Evolutionary conservation across 2,113 vertebrate species (phyloP).

Genomic region (Albula glossodonta): DNA sequence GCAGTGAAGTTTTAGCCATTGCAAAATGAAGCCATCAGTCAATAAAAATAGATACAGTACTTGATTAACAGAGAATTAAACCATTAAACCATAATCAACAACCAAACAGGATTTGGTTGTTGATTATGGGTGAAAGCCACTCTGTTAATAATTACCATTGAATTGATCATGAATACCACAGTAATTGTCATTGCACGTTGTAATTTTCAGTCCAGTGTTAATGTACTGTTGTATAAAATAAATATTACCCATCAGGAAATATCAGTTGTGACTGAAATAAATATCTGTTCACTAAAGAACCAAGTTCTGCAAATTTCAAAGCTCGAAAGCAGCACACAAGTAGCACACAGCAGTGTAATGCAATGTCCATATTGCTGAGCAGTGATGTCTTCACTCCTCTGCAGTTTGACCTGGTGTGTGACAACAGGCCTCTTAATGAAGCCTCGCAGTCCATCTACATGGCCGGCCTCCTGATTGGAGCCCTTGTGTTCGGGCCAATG

Average conservation of each 20-base stretch:
- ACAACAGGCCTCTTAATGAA: slow-evolving; percentile 65
- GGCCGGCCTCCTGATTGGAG: slow-evolving; percentile 78
- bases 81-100: too few relatives aligned
- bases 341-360: not conserved
- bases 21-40: too few relatives aligned
- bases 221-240: too few relatives aligned
- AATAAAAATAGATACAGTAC: not conserved
- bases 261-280: not conserved
- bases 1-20: too few relatives aligned
- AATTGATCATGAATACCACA: too few relatives aligned
- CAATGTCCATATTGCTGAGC: not conserved
- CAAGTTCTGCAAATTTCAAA: too few relatives aligned
- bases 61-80: not conserved
- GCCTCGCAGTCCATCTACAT: slow-evolving; percentile 83
- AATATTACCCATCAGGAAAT: not conserved
- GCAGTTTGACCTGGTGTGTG: slow-evolving; percentile 86
- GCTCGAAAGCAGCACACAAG: not conserved
- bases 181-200: too few relatives aligned
- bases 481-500: slow-evolving; percentile 76
- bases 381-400: slow-evolving; percentile 42
- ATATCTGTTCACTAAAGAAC: too few relatives aligned
- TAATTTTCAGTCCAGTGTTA: too few relatives aligned
- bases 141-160: too few relatives aligned
- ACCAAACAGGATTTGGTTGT: too few relatives aligned
- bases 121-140: too few relatives aligned